Percentiles rank a stretch among this genome's conserved stretches.
These are phyloP conservation scores for Drosophila setosimentum DNA, from an alignment of 2,888 invertebrate species.

Conservation along the genomic window DNA sequence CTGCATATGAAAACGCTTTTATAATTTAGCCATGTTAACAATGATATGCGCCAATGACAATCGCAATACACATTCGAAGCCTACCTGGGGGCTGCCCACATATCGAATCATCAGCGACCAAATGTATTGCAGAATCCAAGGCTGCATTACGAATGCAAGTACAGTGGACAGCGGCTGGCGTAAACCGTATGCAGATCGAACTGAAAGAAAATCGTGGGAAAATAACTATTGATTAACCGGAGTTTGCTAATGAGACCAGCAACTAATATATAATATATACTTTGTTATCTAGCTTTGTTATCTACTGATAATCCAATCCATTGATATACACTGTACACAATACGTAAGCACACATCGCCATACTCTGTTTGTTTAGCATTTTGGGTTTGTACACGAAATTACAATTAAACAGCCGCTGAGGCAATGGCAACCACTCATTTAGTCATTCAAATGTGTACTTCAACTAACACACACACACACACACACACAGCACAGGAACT, in stretches of 20 bases:
- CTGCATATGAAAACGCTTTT: constrained; percentile 39
- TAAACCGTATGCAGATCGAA: not conserved
- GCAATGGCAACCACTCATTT: constrained; percentile 45
- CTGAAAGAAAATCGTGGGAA: not conserved
- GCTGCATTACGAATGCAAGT: constrained; percentile 47
- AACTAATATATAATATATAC: not conserved
- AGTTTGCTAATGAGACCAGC: not conserved
- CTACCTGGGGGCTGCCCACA: constrained; percentile 24
- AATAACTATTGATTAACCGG: not conserved
- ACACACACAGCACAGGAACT: constrained; percentile 12
- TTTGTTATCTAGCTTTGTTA: not conserved
- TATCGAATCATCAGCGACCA: constrained; percentile 63
- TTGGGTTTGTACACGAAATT: constrained; percentile 64
- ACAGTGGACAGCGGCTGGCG: constrained; percentile 27
- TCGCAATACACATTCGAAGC: constrained; percentile 11
- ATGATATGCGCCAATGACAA: constrained; percentile 46
- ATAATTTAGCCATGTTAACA: constrained; percentile 71
- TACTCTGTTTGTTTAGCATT: constrained; percentile 61
- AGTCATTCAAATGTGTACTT: constrained; percentile 48
- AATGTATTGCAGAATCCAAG: constrained; percentile 59
- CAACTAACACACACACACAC: constrained; percentile 6
- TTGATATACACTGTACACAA: constrained; percentile 35
- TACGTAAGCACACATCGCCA: constrained; percentile 26
- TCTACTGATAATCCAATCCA: not conserved
- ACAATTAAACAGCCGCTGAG: constrained; percentile 66